Evolutionary conservation across 2,888 invertebrate genomes (phyloP), one percentile per base, ranked within the genome.

Genomic region (Alloplasta piceator): DNA sequence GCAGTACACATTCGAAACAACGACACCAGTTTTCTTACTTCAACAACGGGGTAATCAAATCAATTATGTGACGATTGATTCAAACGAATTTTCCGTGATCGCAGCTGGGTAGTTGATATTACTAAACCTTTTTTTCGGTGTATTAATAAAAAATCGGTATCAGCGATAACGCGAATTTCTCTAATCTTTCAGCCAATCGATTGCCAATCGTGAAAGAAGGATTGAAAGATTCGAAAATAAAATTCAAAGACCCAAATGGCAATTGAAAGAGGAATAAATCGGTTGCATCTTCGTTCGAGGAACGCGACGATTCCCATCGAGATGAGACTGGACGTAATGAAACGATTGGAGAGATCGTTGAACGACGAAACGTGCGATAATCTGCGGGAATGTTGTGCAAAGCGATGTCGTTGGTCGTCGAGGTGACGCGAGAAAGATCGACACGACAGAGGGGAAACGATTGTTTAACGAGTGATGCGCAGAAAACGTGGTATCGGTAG

Each of bases 401-500:
- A 50, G 16, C n/a, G n/a, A 7, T 74, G 61, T 56, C 46, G 46
- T 38, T 56, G 71, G 71, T 80, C 63, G 70, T 74, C 77, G 36
- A 80, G 81, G 83, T 83, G 83, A 85, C 85, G 75, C 68, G 79
- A 72, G 60, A 7, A 7, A 41, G 6, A 39, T 41, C 16, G 55
- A 26, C 50, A 39, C 43, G 64, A 64, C 38, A 64, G 38, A 71
- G 67, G 72, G 88, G 86, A 86, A 86, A 86, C 86, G 86, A 86
- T 85, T 85, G 85, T 38, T 38, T 43, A 86, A 71, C 82, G 85
- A 90, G 90, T 88, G 86, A 92, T 92, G 92, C 92, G 92, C 87
- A 92, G 90, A 87, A 89, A 90, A 87, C 92, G 91, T 82, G 91
- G 92, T 83, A 83, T 93, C 89, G 93, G 94, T 87, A 94, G 92